phyloP scores from a whole-genome alignment of 2,797 vertebrate genomes.

The Parauchenoglanis punctatus region DNA sequence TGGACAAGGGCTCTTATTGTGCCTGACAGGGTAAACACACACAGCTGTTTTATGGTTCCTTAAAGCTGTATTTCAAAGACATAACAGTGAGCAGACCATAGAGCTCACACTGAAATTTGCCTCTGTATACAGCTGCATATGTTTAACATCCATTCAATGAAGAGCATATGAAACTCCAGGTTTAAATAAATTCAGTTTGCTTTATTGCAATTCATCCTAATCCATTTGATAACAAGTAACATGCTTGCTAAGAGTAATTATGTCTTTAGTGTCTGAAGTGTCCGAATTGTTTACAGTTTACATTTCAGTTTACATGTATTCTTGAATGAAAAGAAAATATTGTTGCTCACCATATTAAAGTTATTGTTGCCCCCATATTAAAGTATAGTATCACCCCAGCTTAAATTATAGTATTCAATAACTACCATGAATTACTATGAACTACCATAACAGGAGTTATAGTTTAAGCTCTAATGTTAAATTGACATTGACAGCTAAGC shows the following conservation, averaged over 20 bases:
- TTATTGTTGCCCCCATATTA: background rate
- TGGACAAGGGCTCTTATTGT: slow-evolving; percentile 40
- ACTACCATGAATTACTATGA: background rate
- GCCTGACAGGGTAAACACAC: slow-evolving; percentile 49
- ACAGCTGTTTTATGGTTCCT: slow-evolving; percentile 48
- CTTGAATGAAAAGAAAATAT: background rate
- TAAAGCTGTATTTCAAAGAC: slow-evolving; percentile 23
- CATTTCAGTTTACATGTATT: background rate
- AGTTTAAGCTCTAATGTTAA: background rate
- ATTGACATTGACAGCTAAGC: background rate
- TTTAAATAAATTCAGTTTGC: background rate
- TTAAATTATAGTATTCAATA: background rate
- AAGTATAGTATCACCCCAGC: background rate
- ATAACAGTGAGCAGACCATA: slow-evolving; percentile 12
- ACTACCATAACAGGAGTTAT: background rate
- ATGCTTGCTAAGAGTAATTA: background rate
- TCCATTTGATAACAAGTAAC: background rate
- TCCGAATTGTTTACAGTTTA: background rate
- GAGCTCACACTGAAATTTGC: slow-evolving; percentile 37
- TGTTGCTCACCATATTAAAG: background rate
- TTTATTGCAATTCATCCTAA: background rate
- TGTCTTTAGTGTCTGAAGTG: background rate
- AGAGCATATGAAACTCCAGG: background rate
- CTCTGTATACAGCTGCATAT: background rate
- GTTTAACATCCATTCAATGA: background rate